Conservation (phyloP, 2,797 vertebrate genomes). For the Euthynnus affinis region DNA sequence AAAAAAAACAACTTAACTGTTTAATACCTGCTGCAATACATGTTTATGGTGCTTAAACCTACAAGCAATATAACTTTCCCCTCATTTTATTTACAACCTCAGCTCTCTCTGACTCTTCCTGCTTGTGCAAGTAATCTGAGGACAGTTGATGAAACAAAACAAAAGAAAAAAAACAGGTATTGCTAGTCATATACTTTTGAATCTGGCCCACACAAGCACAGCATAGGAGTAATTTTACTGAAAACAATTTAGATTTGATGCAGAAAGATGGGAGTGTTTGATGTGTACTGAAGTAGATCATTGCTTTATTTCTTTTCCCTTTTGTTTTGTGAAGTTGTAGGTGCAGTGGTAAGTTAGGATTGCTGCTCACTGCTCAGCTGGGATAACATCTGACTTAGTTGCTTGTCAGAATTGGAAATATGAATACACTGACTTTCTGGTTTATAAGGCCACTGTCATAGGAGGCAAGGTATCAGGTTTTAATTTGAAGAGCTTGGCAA, state of each 20-base stretch:
- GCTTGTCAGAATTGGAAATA: not conserved
- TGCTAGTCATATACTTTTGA: not conserved
- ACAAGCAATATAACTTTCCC: no score
- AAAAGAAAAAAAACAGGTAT: not conserved
- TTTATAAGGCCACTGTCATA: not conserved
- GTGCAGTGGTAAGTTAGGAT: not conserved
- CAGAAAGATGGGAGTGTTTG: not conserved
- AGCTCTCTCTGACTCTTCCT: not conserved
- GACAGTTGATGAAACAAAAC: no score
- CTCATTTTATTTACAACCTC: not conserved
- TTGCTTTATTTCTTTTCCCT: not conserved
- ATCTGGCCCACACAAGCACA: not conserved
- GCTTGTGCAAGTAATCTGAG: not conserved
- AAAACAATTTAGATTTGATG: not conserved
- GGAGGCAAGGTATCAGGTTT: not conserved
- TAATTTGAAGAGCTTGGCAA: not conserved
- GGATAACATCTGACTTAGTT: constrained; percentile 9
- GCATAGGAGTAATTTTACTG: not conserved
- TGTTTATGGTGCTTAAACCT: not conserved
- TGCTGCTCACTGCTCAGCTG: not conserved
- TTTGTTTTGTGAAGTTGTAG: not conserved
- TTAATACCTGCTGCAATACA: not conserved
- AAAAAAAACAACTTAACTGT: not conserved
- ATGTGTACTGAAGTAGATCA: not conserved
- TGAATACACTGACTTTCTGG: not conserved